These are phyloP conservation scores for Kryptolebias ocellatus DNA, from an alignment of 2,797 vertebrate genomes.

Conservation along the genomic window DNA sequence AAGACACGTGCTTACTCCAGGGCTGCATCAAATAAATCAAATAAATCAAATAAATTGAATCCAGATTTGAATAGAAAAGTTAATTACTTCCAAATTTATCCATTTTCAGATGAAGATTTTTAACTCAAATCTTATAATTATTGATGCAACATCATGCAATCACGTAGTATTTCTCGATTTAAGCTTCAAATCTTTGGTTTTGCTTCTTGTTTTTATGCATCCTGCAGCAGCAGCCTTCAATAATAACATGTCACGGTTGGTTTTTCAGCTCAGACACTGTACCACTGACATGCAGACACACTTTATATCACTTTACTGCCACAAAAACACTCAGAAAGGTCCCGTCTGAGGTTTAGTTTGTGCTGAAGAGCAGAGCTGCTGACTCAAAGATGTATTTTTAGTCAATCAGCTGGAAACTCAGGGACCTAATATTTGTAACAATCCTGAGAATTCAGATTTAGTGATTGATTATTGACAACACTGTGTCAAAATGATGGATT, in stretches of 20 bases:
- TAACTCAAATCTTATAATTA: no score
- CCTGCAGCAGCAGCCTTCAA: no score
- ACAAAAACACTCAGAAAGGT: neutral
- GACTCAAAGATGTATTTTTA: constrained; percentile 1
- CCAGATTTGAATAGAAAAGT: no score
- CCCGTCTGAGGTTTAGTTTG: constrained; percentile 1
- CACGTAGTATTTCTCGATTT: no score
- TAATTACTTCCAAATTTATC: no score
- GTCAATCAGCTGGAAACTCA: constrained; percentile 1
- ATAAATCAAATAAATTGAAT: no score
- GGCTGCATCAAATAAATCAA: no score
- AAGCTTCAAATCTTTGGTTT: no score
- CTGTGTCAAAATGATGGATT: neutral
- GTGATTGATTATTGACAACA: constrained; percentile 4
- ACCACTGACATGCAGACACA: neutral
- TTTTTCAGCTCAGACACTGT: neutral
- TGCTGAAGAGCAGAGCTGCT: constrained; percentile 16
- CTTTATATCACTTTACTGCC: neutral
- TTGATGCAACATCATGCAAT: no score
- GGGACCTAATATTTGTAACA: neutral
- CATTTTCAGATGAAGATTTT: no score
- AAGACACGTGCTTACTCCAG: no score
- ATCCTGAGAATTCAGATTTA: neutral
- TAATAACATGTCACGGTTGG: neutral
- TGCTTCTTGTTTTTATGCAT: neutral